Evolutionary conservation across 2,888 invertebrate species (phyloP).

Genomic region (Eupithecia centaureata): DNA sequence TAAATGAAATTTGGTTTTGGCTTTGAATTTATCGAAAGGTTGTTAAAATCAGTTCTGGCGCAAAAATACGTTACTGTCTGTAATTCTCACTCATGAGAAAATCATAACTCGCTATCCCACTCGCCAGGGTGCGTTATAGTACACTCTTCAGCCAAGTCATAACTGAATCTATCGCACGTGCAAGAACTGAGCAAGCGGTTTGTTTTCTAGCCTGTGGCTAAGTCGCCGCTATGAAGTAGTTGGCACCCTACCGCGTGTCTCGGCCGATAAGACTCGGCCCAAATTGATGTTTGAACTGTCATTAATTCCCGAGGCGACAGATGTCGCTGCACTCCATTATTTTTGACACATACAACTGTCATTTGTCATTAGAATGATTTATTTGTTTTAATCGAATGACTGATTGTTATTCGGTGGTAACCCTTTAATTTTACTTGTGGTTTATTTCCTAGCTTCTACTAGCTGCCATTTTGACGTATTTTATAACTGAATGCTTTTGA

Average conservation of each 20-base stretch:
- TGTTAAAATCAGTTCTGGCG: no score
- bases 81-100: no score
- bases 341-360: constrained; percentile 79
- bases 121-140: no score
- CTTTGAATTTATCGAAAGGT: no score
- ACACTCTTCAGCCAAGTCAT: no score
- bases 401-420: constrained; percentile 43
- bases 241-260: constrained; percentile 66
- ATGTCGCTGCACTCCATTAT: constrained; percentile 79
- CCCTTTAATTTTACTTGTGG: constrained; percentile 14
- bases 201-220: constrained; percentile 25
- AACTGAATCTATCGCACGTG: neutral
- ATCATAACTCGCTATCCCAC: no score
- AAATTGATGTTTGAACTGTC: constrained; percentile 82
- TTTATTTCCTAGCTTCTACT: neutral
- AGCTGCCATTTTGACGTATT: neutral
- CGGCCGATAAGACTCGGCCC: constrained; percentile 70
- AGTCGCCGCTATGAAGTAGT: constrained; percentile 53
- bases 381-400: constrained; percentile 63
- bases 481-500: neutral
- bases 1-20: no score
- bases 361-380: constrained; percentile 72
- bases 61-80: no score
- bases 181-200: constrained; percentile 20
- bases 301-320: constrained; percentile 77